A percentile compares a stretch with the other conserved stretches of the same genome.
Evolutionary conservation across 2,797 vertebrate genomes (phyloP).

Genomic region (Pitangus sulphuratus): DNA sequence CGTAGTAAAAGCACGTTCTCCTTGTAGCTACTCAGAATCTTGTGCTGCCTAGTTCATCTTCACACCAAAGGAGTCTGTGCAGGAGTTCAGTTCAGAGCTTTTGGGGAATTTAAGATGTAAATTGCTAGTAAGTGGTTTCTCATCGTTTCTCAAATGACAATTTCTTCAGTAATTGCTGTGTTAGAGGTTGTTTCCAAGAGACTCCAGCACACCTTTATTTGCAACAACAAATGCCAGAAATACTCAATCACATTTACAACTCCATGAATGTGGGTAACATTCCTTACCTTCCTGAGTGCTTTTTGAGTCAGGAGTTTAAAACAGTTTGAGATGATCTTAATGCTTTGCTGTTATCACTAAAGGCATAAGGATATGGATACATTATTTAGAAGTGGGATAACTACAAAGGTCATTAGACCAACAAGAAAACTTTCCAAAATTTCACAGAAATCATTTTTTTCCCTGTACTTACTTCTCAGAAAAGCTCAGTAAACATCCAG

Average conservation of each 20-base stretch:
- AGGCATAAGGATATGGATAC: background rate
- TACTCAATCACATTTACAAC: slow-evolving; percentile 6
- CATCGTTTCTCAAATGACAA: background rate
- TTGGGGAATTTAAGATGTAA: background rate
- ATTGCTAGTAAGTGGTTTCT: background rate
- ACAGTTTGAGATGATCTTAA: background rate
- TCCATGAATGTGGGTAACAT: background rate
- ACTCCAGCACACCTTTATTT: background rate
- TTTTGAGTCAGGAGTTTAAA: background rate
- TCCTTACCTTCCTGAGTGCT: background rate
- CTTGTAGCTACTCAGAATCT: background rate
- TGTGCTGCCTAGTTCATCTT: background rate
- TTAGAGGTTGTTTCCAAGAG: background rate
- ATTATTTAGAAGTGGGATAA: background rate
- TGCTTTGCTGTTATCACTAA: background rate
- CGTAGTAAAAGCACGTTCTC: background rate
- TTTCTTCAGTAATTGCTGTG: background rate
- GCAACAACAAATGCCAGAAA: background rate
- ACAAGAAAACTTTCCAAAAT: background rate
- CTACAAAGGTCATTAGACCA: background rate
- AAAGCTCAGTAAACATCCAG: background rate
- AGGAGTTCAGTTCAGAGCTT: background rate
- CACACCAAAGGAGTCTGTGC: background rate
- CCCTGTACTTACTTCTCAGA: background rate
- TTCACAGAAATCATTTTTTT: background rate